Percentiles rank a stretch among this genome's conserved stretches.
Evolutionary conservation across 1,140 invertebrate genomes (phyloP).

Genomic region (Drosophila kanapiae): DNA sequence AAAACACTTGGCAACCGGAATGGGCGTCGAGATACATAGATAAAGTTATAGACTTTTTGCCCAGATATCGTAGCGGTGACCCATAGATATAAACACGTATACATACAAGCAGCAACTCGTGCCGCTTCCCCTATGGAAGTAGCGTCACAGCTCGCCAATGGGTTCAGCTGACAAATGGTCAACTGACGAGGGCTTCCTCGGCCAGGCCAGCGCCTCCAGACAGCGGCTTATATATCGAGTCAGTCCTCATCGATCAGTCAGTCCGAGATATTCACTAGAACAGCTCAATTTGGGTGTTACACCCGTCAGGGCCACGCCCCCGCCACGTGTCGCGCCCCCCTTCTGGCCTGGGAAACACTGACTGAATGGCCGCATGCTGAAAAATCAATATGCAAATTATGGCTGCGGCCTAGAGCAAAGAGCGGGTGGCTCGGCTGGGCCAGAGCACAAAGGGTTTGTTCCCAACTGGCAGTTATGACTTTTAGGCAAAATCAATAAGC

Average conservation of each 20-base stretch:
- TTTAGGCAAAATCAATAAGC: slow-evolving; percentile 60
- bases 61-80: slow-evolving; percentile 58
- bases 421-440: neutral
- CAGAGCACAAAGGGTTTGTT: slow-evolving; percentile 32
- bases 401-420: neutral
- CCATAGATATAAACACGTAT: slow-evolving; percentile 23
- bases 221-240: slow-evolving; percentile 14
- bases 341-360: neutral
- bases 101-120: slow-evolving; percentile 25
- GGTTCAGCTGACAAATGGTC: slow-evolving; percentile 74
- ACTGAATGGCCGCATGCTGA: slow-evolving; percentile 38
- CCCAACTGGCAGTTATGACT: slow-evolving; percentile 53
- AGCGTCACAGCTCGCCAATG: slow-evolving; percentile 24
- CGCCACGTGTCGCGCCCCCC: slow-evolving; percentile 36
- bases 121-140: slow-evolving; percentile 40
- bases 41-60: slow-evolving; percentile 53
- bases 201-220: slow-evolving; percentile 29
- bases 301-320: slow-evolving; percentile 43
- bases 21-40: slow-evolving; percentile 31
- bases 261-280: slow-evolving; percentile 7
- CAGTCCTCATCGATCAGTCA: slow-evolving; percentile 37
- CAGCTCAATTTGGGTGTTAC: slow-evolving; percentile 37
- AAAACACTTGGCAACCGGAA: slow-evolving; percentile 59
- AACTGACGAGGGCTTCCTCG: slow-evolving; percentile 51
- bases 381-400: slow-evolving; percentile 67